Evolutionary conservation across 2,888 invertebrate species (phyloP), one percentile per base, ranked within the genome.

Genomic region (Conus canariensis): DNA sequence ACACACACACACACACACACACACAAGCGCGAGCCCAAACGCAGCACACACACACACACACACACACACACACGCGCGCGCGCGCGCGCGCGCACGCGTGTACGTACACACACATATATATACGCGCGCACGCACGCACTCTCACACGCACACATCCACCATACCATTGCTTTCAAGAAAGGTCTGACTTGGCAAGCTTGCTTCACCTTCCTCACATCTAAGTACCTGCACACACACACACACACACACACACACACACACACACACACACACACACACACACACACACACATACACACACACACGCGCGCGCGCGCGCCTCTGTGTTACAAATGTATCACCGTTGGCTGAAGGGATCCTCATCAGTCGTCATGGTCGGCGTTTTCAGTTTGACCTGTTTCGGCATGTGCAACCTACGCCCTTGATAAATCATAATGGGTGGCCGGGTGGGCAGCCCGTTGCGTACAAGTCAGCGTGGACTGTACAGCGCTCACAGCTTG

Each of bases 121-220:
- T 22, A 45, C 45, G 25, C 45, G 45, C 83, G 45, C 83, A 83
- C 45, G 45, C 30, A 56, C 83, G 45, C 83, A 83, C 83, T 45
- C 83, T 19, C 83, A 45, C 83, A 45, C 83, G 45, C 83, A 83
- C 56, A 83, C 70, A 74, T 22, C 14, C 70, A 64, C 60, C 10
- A 14, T 64, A 64, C 89, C 82, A 89, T 16, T n/a, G 64, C 22
- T 56, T 58, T 89, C 56, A 89, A 70, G 74, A 59, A 25, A 3
- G 89, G 89, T 25, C 45, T 58, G 77, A 89, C 89, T 45, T 89
- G 56, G 5, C 85, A 89, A 1, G 89, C 85, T 25, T 85, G 9
- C 30, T 85, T 89, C 10, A 89, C 89, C 30, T 86, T 19, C 8
- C 67, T 89, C 9, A 89, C 85, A 22, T 89, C 89, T 6, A 89